Evolutionary conservation across 2,797 vertebrate genomes (phyloP).

Genomic region (Amniataba percoides): DNA sequence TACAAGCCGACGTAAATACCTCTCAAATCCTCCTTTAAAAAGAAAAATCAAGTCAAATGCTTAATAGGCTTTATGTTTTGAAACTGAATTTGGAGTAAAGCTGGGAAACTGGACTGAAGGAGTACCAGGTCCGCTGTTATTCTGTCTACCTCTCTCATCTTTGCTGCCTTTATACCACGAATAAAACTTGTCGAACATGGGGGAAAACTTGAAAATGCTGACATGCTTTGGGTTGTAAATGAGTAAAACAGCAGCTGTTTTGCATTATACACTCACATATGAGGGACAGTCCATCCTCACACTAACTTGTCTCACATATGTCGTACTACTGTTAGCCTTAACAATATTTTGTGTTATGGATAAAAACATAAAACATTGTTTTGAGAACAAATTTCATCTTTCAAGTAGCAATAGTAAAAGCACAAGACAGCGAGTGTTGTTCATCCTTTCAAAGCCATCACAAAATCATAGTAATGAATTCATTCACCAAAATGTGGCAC

Average conservation of each 20-base stretch:
- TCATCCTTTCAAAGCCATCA: not conserved
- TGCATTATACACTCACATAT: slow-evolving; percentile 66
- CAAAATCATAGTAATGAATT: not conserved
- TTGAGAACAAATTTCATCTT: slow-evolving; percentile 75
- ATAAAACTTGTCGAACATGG: not conserved
- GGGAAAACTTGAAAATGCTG: slow-evolving; percentile 56
- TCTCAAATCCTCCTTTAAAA: slow-evolving; percentile 34
- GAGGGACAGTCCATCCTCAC: slow-evolving; percentile 54
- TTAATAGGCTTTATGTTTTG: slow-evolving; percentile 2
- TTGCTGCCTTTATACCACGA: not conserved
- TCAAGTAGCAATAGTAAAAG: too few relatives aligned
- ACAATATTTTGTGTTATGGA: slow-evolving; percentile 79
- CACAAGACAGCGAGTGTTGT: too few relatives aligned
- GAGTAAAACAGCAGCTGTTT: slow-evolving; percentile 62
- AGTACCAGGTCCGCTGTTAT: not conserved
- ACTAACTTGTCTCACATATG: slow-evolving; percentile 29
- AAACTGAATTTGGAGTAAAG: slow-evolving; percentile 31
- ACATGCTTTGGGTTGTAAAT: slow-evolving; percentile 45
- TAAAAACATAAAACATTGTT: slow-evolving; percentile 75
- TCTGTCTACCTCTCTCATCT: not conserved
- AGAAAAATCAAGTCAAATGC: slow-evolving; percentile 11
- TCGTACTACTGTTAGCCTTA: slow-evolving; percentile 53
- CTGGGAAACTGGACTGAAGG: not conserved
- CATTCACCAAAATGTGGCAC: not conserved
- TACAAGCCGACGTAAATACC: slow-evolving; percentile 10